Conservation (phyloP, 1,140 invertebrate species). For the Zaprionus taronus region DNA sequence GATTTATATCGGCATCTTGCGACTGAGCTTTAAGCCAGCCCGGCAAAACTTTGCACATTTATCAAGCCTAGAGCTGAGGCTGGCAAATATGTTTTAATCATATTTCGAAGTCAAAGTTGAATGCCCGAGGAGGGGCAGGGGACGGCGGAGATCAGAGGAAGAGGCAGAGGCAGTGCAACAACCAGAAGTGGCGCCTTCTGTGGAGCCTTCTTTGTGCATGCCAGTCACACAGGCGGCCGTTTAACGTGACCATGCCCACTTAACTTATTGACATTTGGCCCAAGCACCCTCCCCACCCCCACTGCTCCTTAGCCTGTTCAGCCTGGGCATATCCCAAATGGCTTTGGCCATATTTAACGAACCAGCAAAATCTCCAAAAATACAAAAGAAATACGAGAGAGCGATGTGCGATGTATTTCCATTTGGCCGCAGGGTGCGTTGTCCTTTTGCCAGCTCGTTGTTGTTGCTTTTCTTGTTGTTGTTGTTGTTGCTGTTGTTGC, state of each 20-base stretch:
- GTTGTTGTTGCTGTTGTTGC: constrained; percentile 5
- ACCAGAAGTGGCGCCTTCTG: too few relatives aligned
- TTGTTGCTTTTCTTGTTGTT: constrained; percentile 23
- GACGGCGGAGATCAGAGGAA: too few relatives aligned
- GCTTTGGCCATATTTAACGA: constrained; percentile 55
- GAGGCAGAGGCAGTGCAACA: too few relatives aligned
- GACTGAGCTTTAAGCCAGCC: constrained; percentile 57
- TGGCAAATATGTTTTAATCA: constrained; percentile 78
- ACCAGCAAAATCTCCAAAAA: constrained; percentile 63
- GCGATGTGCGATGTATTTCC: constrained; percentile 36
- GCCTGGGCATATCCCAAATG: constrained; percentile 24
- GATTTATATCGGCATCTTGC: constrained; percentile 75
- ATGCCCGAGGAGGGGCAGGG: not conserved
- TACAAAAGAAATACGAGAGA: constrained; percentile 62
- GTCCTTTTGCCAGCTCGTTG: constrained; percentile 39
- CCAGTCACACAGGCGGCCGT: constrained; percentile 48
- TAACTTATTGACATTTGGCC: constrained; percentile 80
- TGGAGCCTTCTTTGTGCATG: constrained; percentile 17
- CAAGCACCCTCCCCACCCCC: not conserved
- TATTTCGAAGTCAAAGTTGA: constrained; percentile 69
- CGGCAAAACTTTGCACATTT: constrained; percentile 65
- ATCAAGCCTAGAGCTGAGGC: constrained; percentile 47
- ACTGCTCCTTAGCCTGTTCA: not conserved
- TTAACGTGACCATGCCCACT: constrained; percentile 67
- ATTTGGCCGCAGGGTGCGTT: constrained; percentile 42